Conservation (phyloP, 2,888 invertebrate genomes). For the Meiosimyza decipiens region DNA sequence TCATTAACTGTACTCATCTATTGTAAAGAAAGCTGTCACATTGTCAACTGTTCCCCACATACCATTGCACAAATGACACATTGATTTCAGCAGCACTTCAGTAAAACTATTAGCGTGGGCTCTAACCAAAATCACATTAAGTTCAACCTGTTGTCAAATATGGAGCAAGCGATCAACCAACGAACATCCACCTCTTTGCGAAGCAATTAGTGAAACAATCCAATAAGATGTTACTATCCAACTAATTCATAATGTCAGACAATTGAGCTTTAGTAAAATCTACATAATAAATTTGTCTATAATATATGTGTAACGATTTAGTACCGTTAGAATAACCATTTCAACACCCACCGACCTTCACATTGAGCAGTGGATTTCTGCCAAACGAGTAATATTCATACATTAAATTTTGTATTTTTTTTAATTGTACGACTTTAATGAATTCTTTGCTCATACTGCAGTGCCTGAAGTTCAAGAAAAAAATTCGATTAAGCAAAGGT, state of each 20-base stretch:
- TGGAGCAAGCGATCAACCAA: neutral
- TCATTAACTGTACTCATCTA: too few relatives aligned
- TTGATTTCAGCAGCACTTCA: neutral
- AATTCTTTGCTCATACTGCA: neutral
- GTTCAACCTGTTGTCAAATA: neutral
- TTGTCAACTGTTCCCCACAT: neutral
- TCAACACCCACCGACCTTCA: too few relatives aligned
- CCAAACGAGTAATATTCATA: too few relatives aligned
- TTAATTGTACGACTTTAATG: neutral
- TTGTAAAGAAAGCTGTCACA: neutral
- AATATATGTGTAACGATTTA: too few relatives aligned
- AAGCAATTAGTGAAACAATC: neutral
- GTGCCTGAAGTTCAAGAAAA: conserved; percentile 10
- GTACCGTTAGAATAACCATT: too few relatives aligned
- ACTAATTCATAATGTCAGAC: neutral
- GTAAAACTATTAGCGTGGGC: neutral
- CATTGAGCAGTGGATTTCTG: too few relatives aligned
- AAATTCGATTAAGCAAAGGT: neutral
- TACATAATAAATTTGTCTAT: too few relatives aligned
- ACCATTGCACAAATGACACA: neutral
- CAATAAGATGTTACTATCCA: neutral
- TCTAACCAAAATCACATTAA: neutral
- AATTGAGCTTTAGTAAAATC: too few relatives aligned
- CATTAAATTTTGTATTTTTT: too few relatives aligned
- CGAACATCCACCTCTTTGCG: neutral